Evolutionary conservation across 2,797 vertebrate species (phyloP), one percentile per base, ranked within the genome.

Genomic region (Sparidentex hasta): DNA sequence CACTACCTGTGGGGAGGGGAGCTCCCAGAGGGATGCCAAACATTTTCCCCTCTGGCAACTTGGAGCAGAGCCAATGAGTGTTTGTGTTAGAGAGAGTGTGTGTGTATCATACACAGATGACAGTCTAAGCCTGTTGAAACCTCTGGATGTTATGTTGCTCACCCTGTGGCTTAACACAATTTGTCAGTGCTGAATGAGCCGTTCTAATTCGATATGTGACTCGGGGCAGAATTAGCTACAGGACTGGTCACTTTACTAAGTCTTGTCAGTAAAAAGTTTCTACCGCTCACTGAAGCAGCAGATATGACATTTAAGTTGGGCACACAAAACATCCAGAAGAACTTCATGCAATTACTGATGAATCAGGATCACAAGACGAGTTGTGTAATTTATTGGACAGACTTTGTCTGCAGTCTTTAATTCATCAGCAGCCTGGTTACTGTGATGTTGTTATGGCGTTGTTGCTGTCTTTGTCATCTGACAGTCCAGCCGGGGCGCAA

Each of bases 331-430:
- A 62, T 27, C 33, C 13, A 71, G 2, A 76, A 20, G 13, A 12
- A 43, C 21, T 23, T 38, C 44, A 44, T 44, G 44, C 5, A 14
- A 44, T 44, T 38, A 38, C 43, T 29, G 71, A 76, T 76, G 71
- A 86, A 76, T 88, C 75, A 71, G 9, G 11, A 62, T 86, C 89
- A 92, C 69, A 70, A 76, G 89, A 55, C 11, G 7, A 52, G 13
- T 56, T 72, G 17, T 23, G 71, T 33, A 71, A 86, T 55, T 41
- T 46, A 4, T 41, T 57, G n/a, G 41, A 54, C 48, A 14, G 25
- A 51, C 33, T 41, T 13, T 11, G 9, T 47, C 1, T 52, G 17
- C 27, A 43, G 27, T 66, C 27, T 65, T 38, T 14, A 14, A 16
- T 21, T 61, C n/a, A 27, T 61, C 43, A 17, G 3, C 61, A 17